Evolutionary conservation across 2,888 invertebrate genomes (phyloP).

Genomic region (Operophtera brumata): DNA sequence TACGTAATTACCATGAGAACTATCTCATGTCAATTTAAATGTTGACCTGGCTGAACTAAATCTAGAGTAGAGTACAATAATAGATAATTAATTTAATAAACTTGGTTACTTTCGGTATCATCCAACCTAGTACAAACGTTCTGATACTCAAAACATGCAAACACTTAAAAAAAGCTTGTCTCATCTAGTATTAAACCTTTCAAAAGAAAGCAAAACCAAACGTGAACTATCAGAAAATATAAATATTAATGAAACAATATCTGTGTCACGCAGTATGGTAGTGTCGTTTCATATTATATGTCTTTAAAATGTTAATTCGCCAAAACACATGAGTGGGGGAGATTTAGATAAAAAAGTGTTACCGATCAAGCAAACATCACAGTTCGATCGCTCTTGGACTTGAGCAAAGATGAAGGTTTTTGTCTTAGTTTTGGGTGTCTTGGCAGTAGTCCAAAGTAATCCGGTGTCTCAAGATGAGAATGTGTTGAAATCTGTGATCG

Average conservation of each 20-base stretch:
- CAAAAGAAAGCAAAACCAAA: conserved; percentile 53
- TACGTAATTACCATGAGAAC: too few species aligned
- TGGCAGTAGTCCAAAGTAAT: conserved; percentile 53
- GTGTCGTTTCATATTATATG: conserved; percentile 62
- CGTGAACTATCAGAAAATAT: conserved; percentile 57
- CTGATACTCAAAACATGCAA: conserved; percentile 22
- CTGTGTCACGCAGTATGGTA: conserved; percentile 66
- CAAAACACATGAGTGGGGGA: conserved; percentile 64
- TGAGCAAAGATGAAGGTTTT: conserved; percentile 62
- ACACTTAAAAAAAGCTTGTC: conserved; percentile 28
- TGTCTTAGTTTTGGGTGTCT: conserved; percentile 58
- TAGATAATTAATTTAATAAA: too few species aligned
- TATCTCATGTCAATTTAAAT: too few species aligned
- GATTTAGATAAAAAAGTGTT: conserved; percentile 74
- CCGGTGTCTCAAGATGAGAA: conserved; percentile 63
- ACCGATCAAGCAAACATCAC: conserved; percentile 65
- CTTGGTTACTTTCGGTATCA: conserved; percentile 14
- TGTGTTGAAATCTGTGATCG: conserved; percentile 55
- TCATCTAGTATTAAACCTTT: conserved; percentile 52
- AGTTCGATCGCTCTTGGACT: conserved; percentile 64
- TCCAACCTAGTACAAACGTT: conserved; percentile 15
- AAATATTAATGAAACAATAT: conserved; percentile 69
- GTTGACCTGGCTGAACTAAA: too few species aligned
- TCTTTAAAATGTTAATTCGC: conserved; percentile 69
- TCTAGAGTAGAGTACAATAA: too few species aligned